A percentile compares a stretch with the other conserved stretches of the same genome.
Conservation (phyloP, 1,140 invertebrate genomes). For the Drosophila lacteicornis region DNA sequence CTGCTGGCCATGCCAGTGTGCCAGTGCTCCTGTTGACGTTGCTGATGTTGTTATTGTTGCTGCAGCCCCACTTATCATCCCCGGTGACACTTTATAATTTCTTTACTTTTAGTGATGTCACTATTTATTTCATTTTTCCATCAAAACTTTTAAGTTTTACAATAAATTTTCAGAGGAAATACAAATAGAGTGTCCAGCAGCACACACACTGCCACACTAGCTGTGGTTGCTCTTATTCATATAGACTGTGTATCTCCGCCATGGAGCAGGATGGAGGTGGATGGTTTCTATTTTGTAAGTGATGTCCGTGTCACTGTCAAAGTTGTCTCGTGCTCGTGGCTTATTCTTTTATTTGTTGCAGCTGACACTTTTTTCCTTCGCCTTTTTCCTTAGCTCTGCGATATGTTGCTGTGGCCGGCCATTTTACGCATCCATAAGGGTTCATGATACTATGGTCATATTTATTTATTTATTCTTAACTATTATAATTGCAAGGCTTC, state of each 20-base stretch:
- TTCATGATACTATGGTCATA: not conserved
- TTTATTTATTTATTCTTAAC: too few relatives aligned
- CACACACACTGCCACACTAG: constrained; percentile 36
- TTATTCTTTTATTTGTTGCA: constrained; percentile 41
- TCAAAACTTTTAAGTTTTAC: constrained; percentile 84
- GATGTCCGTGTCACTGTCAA: constrained; percentile 78
- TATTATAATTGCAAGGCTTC: too few relatives aligned
- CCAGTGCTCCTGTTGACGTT: constrained; percentile 51
- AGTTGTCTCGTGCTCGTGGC: constrained; percentile 41
- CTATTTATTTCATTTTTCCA: constrained; percentile 85
- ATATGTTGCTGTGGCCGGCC: constrained; percentile 17
- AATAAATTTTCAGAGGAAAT: constrained; percentile 84
- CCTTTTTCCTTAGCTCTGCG: constrained; percentile 23
- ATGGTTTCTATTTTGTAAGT: constrained; percentile 76
- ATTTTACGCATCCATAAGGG: constrained; percentile 6
- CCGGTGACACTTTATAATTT: constrained; percentile 85
- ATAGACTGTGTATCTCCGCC: constrained; percentile 23
- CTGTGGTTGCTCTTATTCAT: constrained; percentile 52
- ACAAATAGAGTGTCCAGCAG: constrained; percentile 80
- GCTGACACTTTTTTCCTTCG: constrained; percentile 31
- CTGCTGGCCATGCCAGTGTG: constrained; percentile 48
- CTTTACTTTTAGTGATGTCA: constrained; percentile 85
- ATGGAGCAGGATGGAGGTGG: constrained; percentile 34
- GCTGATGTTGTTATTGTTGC: constrained; percentile 59
- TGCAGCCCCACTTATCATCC: constrained; percentile 84